Conservation (phyloP, 2,888 invertebrate genomes). For the Orthosia cruda region DNA sequence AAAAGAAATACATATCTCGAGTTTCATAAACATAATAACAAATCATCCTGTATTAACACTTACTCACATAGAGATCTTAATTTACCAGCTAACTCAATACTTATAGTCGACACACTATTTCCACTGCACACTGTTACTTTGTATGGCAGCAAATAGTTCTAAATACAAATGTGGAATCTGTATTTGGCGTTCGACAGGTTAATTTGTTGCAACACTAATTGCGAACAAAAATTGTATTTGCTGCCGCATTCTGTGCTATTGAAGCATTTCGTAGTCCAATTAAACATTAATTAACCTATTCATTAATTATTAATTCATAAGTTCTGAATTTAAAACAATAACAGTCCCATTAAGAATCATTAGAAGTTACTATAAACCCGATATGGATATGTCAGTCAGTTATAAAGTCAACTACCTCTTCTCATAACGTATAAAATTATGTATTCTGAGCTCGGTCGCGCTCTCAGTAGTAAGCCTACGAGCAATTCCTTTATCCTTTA, state of each 20-base stretch:
- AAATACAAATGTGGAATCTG: slow-evolving; percentile 50
- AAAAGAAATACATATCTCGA: no score
- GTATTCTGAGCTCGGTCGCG: background rate
- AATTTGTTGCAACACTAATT: slow-evolving; percentile 67
- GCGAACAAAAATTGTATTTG: slow-evolving; percentile 65
- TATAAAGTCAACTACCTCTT: slow-evolving; percentile 7
- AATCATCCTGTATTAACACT: no score
- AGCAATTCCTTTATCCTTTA: slow-evolving; percentile 28
- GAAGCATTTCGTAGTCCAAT: slow-evolving; percentile 58
- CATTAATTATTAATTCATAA: background rate
- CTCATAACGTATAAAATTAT: background rate
- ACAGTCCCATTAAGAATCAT: background rate
- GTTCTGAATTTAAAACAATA: background rate
- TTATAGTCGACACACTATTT: no score
- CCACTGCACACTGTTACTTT: no score
- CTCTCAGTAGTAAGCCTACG: slow-evolving; percentile 31
- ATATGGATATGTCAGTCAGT: background rate
- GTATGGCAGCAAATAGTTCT: slow-evolving; percentile 47
- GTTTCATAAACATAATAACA: no score
- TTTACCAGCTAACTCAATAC: no score
- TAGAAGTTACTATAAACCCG: background rate
- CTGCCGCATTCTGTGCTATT: slow-evolving; percentile 61
- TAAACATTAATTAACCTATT: no score
- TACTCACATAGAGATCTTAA: no score
- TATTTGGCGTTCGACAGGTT: slow-evolving; percentile 56